Conservation (phyloP, 2,888 invertebrate genomes). For the Dyspetes luteomarginatus region DNA sequence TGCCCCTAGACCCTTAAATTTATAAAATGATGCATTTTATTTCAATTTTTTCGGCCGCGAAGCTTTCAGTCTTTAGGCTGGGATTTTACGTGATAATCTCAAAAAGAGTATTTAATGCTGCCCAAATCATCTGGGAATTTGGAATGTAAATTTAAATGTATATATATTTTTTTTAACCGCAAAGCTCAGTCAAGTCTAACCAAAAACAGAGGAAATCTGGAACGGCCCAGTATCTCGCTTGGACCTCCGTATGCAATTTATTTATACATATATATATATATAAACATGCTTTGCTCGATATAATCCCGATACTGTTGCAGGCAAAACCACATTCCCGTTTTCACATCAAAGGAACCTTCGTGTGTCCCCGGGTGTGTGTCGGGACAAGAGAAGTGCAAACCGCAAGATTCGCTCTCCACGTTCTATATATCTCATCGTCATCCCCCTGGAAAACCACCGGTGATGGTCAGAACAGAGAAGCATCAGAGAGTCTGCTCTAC, state of each 20-base stretch:
- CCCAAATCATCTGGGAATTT: too few species aligned
- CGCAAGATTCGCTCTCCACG: conserved; percentile 45
- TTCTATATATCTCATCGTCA: conserved; percentile 23
- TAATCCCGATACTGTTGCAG: conserved; percentile 52
- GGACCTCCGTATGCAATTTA: not conserved
- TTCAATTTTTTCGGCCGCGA: too few species aligned
- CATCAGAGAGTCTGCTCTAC: not conserved
- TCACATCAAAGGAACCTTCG: conserved; percentile 68
- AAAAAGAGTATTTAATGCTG: too few species aligned
- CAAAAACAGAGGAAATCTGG: too few species aligned
- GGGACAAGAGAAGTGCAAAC: conserved; percentile 50
- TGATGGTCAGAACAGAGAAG: conserved; percentile 11
- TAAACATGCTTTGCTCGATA: conserved; percentile 40
- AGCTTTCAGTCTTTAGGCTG: too few species aligned
- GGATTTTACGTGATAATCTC: too few species aligned
- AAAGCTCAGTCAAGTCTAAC: not conserved
- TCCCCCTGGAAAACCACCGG: conserved; percentile 49
- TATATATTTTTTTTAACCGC: conserved; percentile 3
- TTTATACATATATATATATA: not conserved
- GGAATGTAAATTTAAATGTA: too few species aligned
- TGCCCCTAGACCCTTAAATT: too few species aligned
- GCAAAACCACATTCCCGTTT: conserved; percentile 62
- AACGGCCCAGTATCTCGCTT: not conserved
- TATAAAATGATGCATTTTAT: too few species aligned
- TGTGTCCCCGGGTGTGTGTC: conserved; percentile 37